These are phyloP conservation scores for Peromyscus polionotus DNA, from an alignment of 2,113 vertebrate species.

Conservation along the genomic window DNA sequence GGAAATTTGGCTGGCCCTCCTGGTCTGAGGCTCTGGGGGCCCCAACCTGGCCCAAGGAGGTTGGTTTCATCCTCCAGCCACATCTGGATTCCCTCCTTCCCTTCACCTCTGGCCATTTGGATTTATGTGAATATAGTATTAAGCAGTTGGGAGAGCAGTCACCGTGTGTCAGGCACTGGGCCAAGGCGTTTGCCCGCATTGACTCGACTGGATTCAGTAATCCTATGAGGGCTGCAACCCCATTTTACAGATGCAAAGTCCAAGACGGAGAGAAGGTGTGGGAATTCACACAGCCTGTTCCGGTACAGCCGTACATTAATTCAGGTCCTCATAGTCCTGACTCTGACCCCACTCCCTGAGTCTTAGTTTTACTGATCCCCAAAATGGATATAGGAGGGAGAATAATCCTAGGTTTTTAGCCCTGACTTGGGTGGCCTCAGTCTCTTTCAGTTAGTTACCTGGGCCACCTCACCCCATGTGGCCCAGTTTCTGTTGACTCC, in stretches of 20 bases:
- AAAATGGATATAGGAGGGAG: background rate
- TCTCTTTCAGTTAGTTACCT: background rate
- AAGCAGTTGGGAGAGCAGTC: background rate
- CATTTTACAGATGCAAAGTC: conserved; percentile 69
- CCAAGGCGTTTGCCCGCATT: background rate
- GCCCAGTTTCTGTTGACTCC: conserved; percentile 45
- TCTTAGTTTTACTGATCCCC: conserved; percentile 4
- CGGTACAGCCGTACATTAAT: background rate
- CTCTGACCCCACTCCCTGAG: background rate
- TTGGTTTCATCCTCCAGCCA: conserved; percentile 13
- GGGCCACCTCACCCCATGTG: background rate
- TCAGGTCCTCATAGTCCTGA: background rate
- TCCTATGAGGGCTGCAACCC: background rate
- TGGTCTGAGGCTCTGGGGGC: conserved; percentile 49
- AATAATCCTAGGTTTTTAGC: background rate
- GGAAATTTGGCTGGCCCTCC: conserved; percentile 70
- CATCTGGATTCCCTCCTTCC: background rate
- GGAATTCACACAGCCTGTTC: background rate
- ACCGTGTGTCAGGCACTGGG: conserved; percentile 3
- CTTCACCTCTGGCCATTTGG: background rate
- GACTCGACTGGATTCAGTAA: background rate
- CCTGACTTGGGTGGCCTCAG: conserved; percentile 18
- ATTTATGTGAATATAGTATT: background rate
- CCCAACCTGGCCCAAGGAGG: conserved; percentile 10
- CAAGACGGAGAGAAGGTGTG: background rate